Percentiles rank a stretch among this genome's conserved stretches.
Conservation (phyloP, 1,140 invertebrate genomes). For the Ladona fulva region DNA sequence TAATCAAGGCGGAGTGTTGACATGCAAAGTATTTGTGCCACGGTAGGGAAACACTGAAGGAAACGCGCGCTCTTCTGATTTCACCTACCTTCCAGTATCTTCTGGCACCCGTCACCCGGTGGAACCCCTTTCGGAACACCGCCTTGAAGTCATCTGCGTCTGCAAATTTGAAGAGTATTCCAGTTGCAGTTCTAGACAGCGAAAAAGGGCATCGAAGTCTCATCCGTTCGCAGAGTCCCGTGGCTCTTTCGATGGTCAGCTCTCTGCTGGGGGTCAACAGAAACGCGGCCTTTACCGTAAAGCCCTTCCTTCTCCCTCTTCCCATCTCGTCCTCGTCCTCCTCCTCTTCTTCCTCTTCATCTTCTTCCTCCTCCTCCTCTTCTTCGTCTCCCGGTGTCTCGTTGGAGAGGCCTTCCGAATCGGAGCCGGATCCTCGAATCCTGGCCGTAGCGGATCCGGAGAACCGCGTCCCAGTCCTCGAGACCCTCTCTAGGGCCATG, state of each 20-base stretch:
- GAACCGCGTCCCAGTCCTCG: neutral
- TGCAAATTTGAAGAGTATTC: slow-evolving; percentile 79
- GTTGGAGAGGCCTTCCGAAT: neutral
- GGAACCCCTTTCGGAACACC: slow-evolving; percentile 76
- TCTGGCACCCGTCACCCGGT: slow-evolving; percentile 66
- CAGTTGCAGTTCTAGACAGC: slow-evolving; percentile 73
- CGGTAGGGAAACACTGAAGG: too few species aligned
- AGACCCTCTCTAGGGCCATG: neutral
- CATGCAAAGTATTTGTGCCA: too few species aligned
- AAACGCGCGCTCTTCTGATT: too few species aligned
- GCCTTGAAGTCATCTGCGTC: slow-evolving; percentile 74
- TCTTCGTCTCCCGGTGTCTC: neutral
- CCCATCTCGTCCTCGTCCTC: slow-evolving; percentile 36
- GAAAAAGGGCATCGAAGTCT: slow-evolving; percentile 63
- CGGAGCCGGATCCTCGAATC: neutral
- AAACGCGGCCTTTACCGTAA: slow-evolving; percentile 58
- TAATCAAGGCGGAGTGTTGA: too few species aligned
- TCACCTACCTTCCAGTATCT: slow-evolving; percentile 63
- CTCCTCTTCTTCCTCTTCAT: slow-evolving; percentile 28
- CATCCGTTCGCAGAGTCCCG: slow-evolving; percentile 78
- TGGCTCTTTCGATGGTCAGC: slow-evolving; percentile 70
- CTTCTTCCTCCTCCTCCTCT: neutral
- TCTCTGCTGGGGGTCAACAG: slow-evolving; percentile 73
- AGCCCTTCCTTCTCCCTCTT: slow-evolving; percentile 33
- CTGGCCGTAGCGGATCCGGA: neutral